Percentiles rank a stretch among this genome's conserved stretches.
Evolutionary conservation across 2,888 invertebrate species (phyloP).

Genomic region (Agriopis marginaria): DNA sequence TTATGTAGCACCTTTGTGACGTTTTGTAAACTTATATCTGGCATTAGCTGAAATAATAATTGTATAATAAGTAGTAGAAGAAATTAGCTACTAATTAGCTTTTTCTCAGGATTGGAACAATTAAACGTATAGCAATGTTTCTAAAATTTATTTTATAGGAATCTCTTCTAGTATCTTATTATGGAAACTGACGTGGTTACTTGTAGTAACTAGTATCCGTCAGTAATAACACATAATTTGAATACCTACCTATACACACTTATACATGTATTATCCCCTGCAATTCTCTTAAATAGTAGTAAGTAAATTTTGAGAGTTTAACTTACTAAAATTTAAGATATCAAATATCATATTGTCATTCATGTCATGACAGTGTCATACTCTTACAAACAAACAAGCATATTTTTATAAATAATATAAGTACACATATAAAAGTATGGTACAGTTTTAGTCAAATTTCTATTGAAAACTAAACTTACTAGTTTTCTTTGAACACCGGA

Average conservation of each 20-base stretch:
- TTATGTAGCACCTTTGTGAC: slow-evolving; percentile 10
- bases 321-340: not conserved
- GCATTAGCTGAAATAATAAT: not conserved
- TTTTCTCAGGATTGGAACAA: not conserved
- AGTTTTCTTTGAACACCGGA: too few species aligned
- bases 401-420: slow-evolving; percentile 1
- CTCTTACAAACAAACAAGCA: not conserved
- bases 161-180: not conserved
- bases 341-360: too few species aligned
- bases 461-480: too few species aligned
- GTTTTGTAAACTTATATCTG: not conserved
- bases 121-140: not conserved
- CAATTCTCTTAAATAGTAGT: not conserved
- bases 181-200: too few species aligned
- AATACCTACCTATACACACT: not conserved
- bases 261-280: not conserved
- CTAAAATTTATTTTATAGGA: not conserved
- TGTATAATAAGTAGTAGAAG: too few species aligned
- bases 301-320: not conserved
- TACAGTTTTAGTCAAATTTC: not conserved
- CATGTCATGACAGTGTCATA: too few species aligned
- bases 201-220: too few species aligned
- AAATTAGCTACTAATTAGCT: not conserved
- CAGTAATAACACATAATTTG: too few species aligned
- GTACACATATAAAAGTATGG: not conserved